Base-by-base conservation (phyloP, 2,797 vertebrate species). In the Trematomus bernacchii region DNA sequence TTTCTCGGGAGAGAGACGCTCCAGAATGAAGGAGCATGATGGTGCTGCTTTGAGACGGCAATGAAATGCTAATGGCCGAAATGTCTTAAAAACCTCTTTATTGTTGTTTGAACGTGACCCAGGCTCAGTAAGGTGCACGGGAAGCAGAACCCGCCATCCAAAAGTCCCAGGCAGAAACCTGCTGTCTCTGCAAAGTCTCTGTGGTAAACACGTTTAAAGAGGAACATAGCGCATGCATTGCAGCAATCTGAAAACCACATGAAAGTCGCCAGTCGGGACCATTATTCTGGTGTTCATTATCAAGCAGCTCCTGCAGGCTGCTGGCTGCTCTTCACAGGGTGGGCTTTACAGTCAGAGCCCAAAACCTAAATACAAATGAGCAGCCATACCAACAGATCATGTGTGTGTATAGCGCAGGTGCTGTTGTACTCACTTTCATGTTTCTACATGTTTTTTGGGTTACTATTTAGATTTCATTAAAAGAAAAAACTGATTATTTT, bases 181-280 rank as follows among this genome's bases (percentile, higher is more conserved):
- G 93, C 93, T 91, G 91, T 2, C 66, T 87, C 84, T 71, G 90
- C 93, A 93, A 79, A 89, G 60, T 66, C 63, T 68, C 62, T 4
- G 75, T 23, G 77, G 87, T 86, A 85, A 93, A 90, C 76, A 82
- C 52, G 11, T 76, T 84, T 83, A 83, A 93, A 92, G 72, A 76
- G 88, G 81, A 86, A 89, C 87, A 82, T 68, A 51, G 63, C 15
- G 60, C 51, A 67, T 77, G 23, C 47, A 61, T 18, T 72, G 71
- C 77, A 91, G 82, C 73, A 82, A 70, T 82, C 19, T 70, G 53
- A 23, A 65, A 91, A 87, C 87, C 91, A 93, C 92, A 92, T 91
- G 65, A 92, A 89, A 82, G 83, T 53, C 43, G 23, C 65, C 47
- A 60, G 57, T 66, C 42, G 65, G 62, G 75, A 48, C 53, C 66